Base-by-base conservation (phyloP, 2,797 vertebrate genomes). In the Tinamus major region DNA sequence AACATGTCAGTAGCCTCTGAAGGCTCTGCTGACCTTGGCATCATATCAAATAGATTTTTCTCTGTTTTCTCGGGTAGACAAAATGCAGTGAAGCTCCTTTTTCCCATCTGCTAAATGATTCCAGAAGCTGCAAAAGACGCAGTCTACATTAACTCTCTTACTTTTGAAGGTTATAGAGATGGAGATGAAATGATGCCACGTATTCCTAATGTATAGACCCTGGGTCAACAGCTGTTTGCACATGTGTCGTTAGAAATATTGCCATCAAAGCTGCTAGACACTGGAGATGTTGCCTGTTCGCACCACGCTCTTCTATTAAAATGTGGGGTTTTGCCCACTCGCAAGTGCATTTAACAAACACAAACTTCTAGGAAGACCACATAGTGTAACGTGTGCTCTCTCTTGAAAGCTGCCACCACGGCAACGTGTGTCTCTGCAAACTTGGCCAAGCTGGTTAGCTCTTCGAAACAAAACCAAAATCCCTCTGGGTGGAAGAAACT, bases 101-200 rank as follows among this genome's bases (percentile, higher is more conserved):
- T 71, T 39, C 39, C 39, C 10, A 35, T 35, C 26, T 65, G n/a
- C 23, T 78, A 68, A 81, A 76, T 48, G 10, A 74, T 35, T 75
- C 41, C 33, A 65, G 71, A 39, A 20, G 24, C 48, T 46, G 48
- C 26, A 75, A 87, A 92, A 63, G 24, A 63, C 27, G 80, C 27
- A 92, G 70, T 88, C 51, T 33, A 59, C 70, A 95, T 51, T 84
- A 63, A 44, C 48, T 91, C 55, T 55, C 94, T 93, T 90, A n/a
- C 81, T 91, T 96, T 96, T 94, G 67, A 88, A 93, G 95, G 96
- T 84, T 93, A 82, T 64, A 85, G 79, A 91, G 33, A 26, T 78
- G 64, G 77, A 95, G 85, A 87, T 80, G 69, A 68, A 76, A 74
- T 29, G 51, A 87, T 31, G 63, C 37, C 61, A 88, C 18, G 27